Base-by-base conservation (phyloP, 2,888 invertebrate species). In the Aporophyla lueneburgensis region DNA sequence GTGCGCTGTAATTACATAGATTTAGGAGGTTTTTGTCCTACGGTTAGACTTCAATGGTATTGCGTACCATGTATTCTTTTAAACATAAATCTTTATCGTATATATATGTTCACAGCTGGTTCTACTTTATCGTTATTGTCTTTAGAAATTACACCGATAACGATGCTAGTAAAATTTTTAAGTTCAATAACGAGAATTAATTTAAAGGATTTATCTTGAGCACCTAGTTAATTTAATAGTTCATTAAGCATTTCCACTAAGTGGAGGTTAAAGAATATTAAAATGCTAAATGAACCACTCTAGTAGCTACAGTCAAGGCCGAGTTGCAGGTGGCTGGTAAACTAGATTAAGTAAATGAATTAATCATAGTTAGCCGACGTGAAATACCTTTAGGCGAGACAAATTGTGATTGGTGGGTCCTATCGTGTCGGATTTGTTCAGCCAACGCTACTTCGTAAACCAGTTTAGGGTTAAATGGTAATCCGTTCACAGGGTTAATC, bases 321-420 rank as follows among this genome's bases (percentile, higher is more conserved):
- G 71, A 66, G 66, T 71, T 73, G 78, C 84, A 92, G 92, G 91
- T 92, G 91, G 87, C 71, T 80, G 53, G 76, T 73, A 58, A 74
- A 73, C 53, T 71, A 73, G 72, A 76, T 76, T 70, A 86, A 89
- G 87, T 86, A 86, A 87, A 86, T 86, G 73, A 87, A 92, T 90
- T 89, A 89, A 89, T 91, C 87, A 89, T 87, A 88, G 87, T 85
- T 86, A 83, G 77, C 76, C 81, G 80, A 69, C 66, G 66, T 74
- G 71, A 86, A 88, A 88, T 88, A 90, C 86, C 80, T 80, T 85
- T 78, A 80, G 74, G 74, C 61, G 62, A 80, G 88, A 89, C 89
- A 90, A 90, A 91, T 90, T 89, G 83, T 88, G 75, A 87, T 79
- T 68, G 86, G 83, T 83, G 73, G 67, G 79, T 73, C 59, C 76